These are phyloP conservation scores for Kobus ellipsiprymnus DNA, from an alignment of 2,113 vertebrate species.

Conservation along the genomic window DNA sequence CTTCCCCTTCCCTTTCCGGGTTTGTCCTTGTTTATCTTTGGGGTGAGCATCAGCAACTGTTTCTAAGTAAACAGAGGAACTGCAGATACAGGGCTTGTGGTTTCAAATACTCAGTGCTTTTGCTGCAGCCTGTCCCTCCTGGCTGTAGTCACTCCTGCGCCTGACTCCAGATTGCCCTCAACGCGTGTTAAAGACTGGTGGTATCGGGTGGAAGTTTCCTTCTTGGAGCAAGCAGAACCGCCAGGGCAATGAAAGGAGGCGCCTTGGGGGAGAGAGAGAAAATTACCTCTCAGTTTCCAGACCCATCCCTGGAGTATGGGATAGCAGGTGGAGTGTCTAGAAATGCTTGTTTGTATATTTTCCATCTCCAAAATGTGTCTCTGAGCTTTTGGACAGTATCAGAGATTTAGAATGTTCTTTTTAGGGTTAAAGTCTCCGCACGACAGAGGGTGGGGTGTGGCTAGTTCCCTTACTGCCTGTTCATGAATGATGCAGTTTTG, in stretches of 20 bases:
- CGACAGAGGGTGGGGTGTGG: neutral
- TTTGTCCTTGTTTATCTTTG: conserved; percentile 60
- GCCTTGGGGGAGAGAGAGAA: neutral
- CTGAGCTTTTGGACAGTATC: neutral
- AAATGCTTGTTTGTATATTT: neutral
- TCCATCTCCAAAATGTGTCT: neutral
- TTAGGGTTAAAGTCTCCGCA: neutral
- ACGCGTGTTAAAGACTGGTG: neutral
- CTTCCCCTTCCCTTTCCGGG: conserved; percentile 71
- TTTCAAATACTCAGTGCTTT: neutral
- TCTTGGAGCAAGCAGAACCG: neutral
- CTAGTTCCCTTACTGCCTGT: neutral
- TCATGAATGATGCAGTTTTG: neutral
- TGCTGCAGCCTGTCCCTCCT: neutral
- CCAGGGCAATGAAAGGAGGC: neutral
- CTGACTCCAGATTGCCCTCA: neutral
- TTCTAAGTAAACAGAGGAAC: conserved; percentile 68
- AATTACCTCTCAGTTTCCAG: neutral
- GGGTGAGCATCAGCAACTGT: conserved; percentile 57
- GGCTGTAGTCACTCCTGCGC: neutral
- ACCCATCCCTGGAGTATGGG: neutral
- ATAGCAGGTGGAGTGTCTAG: neutral
- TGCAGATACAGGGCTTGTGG: conserved; percentile 3
- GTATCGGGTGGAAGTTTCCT: neutral
- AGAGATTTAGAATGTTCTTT: neutral